phyloP scores from a whole-genome alignment of 2,113 vertebrate genomes.

The Poicephalus gulielmi region DNA sequence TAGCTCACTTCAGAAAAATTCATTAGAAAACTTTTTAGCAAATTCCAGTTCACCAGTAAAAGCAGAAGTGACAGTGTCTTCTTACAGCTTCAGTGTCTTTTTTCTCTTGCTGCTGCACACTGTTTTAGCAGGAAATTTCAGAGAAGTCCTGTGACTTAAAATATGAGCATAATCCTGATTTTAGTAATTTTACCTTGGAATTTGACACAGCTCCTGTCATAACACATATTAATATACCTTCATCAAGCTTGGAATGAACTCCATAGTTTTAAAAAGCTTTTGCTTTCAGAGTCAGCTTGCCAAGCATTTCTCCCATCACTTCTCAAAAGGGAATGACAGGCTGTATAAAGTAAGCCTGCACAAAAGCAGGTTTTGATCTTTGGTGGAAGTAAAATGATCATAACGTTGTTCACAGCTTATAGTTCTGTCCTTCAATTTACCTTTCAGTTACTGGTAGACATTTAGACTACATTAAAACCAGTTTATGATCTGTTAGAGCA shows the following conservation, averaged over 20 bases:
- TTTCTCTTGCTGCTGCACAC: background rate
- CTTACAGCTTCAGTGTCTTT: slow-evolving; percentile 1
- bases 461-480: background rate
- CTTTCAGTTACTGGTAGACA: background rate
- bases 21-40: background rate
- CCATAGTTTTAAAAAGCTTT: slow-evolving; percentile 31
- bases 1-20: background rate
- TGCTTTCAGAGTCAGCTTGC: slow-evolving; percentile 7
- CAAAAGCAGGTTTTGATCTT: background rate
- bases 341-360: background rate
- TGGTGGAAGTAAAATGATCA: background rate
- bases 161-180: slow-evolving; percentile 3
- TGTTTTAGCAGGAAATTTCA: slow-evolving; percentile 19
- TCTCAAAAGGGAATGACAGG: slow-evolving; percentile 7
- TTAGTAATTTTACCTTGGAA: slow-evolving; percentile 21
- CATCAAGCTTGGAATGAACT: slow-evolving; percentile 12
- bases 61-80: background rate
- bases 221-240: slow-evolving; percentile 38
- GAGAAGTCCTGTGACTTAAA: background rate
- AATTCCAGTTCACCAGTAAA: background rate
- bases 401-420: background rate
- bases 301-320: background rate
- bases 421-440: background rate
- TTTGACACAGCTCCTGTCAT: slow-evolving; percentile 42
- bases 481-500: background rate